Percentiles rank a stretch among this genome's conserved stretches.
phyloP scores from a whole-genome alignment of 2,113 vertebrate genomes.

The Sialia sialis region DNA sequence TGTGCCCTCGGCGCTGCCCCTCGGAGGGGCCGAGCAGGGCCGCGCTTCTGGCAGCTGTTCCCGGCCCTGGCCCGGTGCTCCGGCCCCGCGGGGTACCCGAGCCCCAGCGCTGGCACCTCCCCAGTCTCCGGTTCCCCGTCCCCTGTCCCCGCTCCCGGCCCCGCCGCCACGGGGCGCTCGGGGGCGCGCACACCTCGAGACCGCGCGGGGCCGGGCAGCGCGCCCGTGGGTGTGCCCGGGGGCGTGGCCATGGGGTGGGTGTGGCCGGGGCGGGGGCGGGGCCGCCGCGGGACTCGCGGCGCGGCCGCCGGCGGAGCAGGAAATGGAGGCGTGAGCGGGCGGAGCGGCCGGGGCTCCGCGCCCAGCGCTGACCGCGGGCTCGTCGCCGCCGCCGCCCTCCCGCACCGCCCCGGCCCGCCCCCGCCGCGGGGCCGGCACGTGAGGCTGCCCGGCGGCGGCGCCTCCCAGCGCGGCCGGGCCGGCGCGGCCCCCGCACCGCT shows the following conservation, averaged over 20 bases:
- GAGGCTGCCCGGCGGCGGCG: too few relatives aligned
- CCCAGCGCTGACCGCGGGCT: too few relatives aligned
- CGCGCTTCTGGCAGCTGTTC: not conserved
- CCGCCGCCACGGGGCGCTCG: not conserved
- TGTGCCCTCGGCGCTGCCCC: not conserved
- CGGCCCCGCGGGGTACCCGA: not conserved
- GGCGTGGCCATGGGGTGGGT: not conserved
- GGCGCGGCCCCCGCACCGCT: too few relatives aligned
- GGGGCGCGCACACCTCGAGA: not conserved
- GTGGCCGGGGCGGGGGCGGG: not conserved
- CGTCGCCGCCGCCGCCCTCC: too few relatives aligned
- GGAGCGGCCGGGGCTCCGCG: too few relatives aligned
- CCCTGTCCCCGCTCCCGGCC: too few relatives aligned
- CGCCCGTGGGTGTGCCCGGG: not conserved
- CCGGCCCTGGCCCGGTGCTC: rapidly evolving
- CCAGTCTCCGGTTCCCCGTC: not conserved
- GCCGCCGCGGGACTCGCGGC: too few relatives aligned
- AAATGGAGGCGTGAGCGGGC: too few relatives aligned
- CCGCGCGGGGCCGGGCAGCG: not conserved
- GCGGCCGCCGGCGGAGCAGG: too few relatives aligned
- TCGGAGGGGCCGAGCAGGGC: not conserved
- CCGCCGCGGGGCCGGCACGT: too few relatives aligned
- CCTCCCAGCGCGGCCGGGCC: too few relatives aligned
- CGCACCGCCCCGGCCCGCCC: too few relatives aligned
- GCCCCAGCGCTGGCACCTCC: rapidly evolving